A percentile compares a stretch with the other conserved stretches of the same genome.
Conservation (phyloP, 1,140 invertebrate species). For the Ylistrum balloti region DNA sequence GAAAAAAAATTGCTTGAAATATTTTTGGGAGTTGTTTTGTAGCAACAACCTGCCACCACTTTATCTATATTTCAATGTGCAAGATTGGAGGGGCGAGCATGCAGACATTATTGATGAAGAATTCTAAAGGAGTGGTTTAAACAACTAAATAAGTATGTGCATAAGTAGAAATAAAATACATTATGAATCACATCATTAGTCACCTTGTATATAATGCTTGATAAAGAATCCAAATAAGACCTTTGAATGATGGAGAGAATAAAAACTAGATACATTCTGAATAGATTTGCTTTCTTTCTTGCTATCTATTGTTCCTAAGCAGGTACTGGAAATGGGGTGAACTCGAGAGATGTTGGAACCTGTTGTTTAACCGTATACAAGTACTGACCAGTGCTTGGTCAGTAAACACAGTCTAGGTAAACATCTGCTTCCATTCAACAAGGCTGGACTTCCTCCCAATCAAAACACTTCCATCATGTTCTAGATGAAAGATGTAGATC, state of each 20-base stretch:
- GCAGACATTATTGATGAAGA: background rate
- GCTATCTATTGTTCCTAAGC: no score
- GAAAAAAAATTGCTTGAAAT: no score
- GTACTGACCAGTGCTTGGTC: slow-evolving; percentile 1
- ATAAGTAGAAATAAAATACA: no score
- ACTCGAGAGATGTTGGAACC: background rate
- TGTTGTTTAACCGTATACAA: background rate
- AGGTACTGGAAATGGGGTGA: no score
- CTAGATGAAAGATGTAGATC: no score
- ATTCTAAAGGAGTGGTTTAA: background rate
- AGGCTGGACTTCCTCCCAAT: slow-evolving; percentile 25
- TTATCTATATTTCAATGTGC: no score
- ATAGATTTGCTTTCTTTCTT: background rate
- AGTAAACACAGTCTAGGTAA: slow-evolving; percentile 21
- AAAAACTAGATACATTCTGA: no score
- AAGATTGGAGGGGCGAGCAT: no score
- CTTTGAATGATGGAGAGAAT: no score
- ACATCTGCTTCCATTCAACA: slow-evolving; percentile 4
- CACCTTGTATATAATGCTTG: background rate
- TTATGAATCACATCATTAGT: background rate
- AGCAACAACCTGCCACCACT: no score
- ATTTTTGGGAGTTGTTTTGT: no score
- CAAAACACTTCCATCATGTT: background rate
- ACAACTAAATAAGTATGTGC: background rate
- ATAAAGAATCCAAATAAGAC: no score